Conservation (phyloP, 2,797 vertebrate species). For the Hozukius guyotensis region DNA sequence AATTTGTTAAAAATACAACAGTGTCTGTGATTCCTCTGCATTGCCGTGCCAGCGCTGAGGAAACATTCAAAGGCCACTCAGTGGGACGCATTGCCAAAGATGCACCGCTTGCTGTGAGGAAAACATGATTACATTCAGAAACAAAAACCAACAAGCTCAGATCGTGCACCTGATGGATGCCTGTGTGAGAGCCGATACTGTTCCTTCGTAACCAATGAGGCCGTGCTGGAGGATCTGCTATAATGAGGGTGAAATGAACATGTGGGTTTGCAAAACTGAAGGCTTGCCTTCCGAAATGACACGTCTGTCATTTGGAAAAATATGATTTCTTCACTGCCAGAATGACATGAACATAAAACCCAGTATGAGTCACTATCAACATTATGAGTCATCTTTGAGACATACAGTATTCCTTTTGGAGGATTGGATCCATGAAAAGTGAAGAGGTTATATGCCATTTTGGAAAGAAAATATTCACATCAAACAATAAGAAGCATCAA, state of each 20-base stretch:
- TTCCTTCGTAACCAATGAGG: background rate
- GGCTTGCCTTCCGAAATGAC: background rate
- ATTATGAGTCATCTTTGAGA: background rate
- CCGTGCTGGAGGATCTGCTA: background rate
- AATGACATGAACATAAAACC: constrained; percentile 6
- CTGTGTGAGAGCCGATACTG: background rate
- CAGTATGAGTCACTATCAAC: background rate
- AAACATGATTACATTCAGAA: constrained; percentile 40
- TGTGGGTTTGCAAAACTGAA: constrained; percentile 10
- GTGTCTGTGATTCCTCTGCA: background rate
- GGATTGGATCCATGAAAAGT: background rate
- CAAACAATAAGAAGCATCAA: background rate
- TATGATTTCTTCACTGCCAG: background rate
- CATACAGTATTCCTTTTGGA: background rate
- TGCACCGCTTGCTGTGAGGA: constrained; percentile 40
- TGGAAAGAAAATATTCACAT: background rate
- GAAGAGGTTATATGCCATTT: background rate
- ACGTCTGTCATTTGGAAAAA: constrained; percentile 6
- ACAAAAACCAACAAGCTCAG: constrained; percentile 18
- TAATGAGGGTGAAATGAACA: constrained; percentile 12
- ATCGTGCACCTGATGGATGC: constrained; percentile 16
- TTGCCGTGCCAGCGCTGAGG: background rate
- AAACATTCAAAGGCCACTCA: constrained; percentile 44
- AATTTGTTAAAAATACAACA: constrained; percentile 4
- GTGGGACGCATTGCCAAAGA: constrained; percentile 26